A percentile compares a stretch with the other conserved stretches of the same genome.
These are phyloP conservation scores for Neomonachus schauinslandi DNA, from an alignment of 2,113 vertebrate species.

Conservation along the genomic window DNA sequence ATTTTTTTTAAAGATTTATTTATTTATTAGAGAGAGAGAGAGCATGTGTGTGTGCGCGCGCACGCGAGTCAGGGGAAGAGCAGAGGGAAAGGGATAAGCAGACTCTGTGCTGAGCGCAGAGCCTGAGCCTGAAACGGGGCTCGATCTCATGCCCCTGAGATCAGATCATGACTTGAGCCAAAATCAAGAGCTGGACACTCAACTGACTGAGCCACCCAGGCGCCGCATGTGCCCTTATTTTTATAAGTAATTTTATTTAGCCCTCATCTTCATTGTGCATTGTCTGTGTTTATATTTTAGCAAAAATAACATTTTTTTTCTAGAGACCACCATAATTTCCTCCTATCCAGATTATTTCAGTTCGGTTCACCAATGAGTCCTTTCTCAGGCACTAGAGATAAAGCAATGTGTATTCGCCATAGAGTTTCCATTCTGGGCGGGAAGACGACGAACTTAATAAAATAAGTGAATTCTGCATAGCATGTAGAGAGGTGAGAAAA, in stretches of 20 bases:
- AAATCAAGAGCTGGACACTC: too few species aligned
- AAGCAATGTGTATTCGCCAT: neutral
- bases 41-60: too few species aligned
- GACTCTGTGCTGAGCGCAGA: too few species aligned
- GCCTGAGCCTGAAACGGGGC: too few species aligned
- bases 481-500: neutral
- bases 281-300: conserved; percentile 24
- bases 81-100: too few species aligned
- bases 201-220: too few species aligned
- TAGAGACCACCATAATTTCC: neutral
- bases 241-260: conserved; percentile 51
- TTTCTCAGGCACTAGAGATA: neutral
- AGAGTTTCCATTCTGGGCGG: neutral
- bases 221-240: neutral
- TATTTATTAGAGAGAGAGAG: too few species aligned
- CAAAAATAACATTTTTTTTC: conserved; percentile 53
- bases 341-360: conserved; percentile 5
- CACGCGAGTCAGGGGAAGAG: too few species aligned
- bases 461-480: neutral
- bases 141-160: too few species aligned
- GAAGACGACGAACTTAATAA: neutral
- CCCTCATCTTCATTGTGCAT: neutral
- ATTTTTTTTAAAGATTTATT: too few species aligned
- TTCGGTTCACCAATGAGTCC: neutral
- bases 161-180: too few species aligned